phyloP scores from a whole-genome alignment of 2,888 invertebrate genomes.

The Leptopilina syphax region DNA sequence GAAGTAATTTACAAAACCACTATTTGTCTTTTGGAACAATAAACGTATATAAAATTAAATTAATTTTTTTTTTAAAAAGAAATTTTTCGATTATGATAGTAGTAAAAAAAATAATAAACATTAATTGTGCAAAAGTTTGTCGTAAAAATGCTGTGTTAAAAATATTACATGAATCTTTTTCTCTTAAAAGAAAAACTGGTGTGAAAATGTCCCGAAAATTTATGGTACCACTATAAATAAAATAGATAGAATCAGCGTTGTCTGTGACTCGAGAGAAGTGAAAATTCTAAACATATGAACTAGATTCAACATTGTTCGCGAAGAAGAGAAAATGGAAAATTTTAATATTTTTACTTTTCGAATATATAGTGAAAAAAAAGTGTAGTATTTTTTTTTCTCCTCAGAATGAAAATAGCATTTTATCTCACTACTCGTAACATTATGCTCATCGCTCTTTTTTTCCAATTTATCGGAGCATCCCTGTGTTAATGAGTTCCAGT shows the following conservation, averaged over 20 bases:
- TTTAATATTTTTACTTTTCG: too few relatives aligned
- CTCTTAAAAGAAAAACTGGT: not conserved
- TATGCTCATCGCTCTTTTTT: not conserved
- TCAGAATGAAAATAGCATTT: not conserved
- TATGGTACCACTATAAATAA: not conserved
- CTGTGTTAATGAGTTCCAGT: constrained; percentile 30
- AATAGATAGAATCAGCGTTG: constrained; percentile 31
- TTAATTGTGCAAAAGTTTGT: not conserved
- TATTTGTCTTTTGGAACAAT: too few relatives aligned
- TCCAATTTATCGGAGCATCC: constrained; percentile 5
- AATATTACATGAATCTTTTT: not conserved
- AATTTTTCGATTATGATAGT: too few relatives aligned
- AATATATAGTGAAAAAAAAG: not conserved
- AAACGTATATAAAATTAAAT: too few relatives aligned
- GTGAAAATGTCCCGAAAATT: not conserved
- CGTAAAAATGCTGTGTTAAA: not conserved
- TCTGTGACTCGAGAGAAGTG: not conserved
- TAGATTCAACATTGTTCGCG: not conserved
- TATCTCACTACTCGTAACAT: not conserved
- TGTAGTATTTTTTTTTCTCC: not conserved
- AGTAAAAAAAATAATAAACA: too few relatives aligned
- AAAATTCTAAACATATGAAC: not conserved
- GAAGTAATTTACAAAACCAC: too few relatives aligned
- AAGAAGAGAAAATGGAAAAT: not conserved
- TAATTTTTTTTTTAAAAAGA: too few relatives aligned